Percentiles rank a stretch among this genome's conserved stretches.
phyloP scores from a whole-genome alignment of 2,888 invertebrate species.

The Eristalis arbustorum region DNA sequence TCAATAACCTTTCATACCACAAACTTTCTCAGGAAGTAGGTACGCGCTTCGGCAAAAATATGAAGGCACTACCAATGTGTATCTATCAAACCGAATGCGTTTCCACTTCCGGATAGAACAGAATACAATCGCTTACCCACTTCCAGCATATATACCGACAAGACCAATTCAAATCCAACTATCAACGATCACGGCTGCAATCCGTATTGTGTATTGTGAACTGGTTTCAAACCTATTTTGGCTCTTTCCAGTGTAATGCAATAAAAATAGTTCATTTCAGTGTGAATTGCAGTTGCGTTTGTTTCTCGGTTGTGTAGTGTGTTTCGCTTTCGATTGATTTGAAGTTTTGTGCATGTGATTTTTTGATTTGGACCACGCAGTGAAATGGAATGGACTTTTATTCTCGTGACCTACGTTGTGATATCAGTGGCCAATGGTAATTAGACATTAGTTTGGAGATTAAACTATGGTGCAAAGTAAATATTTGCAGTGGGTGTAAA shows the following conservation, averaged over 20 bases:
- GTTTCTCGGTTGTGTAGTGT: neutral
- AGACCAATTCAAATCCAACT: neutral
- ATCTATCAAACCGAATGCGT: neutral
- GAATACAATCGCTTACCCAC: neutral
- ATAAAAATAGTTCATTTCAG: neutral
- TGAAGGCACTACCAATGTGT: neutral
- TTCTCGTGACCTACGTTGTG: neutral
- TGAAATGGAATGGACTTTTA: neutral
- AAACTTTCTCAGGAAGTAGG: neutral
- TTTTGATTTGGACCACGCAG: too few relatives aligned
- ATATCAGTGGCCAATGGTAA: neutral
- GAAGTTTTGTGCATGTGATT: too few relatives aligned
- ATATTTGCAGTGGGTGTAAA: too few relatives aligned
- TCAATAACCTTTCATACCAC: neutral
- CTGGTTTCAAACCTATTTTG: neutral
- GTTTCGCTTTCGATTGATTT: neutral
- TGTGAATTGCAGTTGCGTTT: neutral
- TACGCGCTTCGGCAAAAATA: neutral
- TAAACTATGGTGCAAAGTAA: neutral
- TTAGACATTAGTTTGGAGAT: neutral
- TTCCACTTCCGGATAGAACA: conserved; percentile 7
- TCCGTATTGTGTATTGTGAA: conserved; percentile 9
- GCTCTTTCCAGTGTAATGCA: neutral
- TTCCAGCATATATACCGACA: neutral
- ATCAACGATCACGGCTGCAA: conserved; percentile 4